Conservation (phyloP, 2,113 vertebrate genomes). For the Datnioides undecimradiatus region DNA sequence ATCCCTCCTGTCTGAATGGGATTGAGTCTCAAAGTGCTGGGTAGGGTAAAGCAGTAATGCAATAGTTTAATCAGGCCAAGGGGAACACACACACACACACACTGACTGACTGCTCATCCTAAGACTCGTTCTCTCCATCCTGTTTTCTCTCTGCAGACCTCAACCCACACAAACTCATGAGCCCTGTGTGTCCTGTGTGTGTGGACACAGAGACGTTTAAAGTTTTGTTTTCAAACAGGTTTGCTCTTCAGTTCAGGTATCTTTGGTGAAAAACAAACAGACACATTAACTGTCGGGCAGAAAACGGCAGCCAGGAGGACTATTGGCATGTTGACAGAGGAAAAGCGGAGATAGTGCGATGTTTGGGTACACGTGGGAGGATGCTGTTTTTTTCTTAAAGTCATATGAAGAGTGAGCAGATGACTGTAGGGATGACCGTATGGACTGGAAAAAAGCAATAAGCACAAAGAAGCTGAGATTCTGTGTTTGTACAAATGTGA, state of each 20-base stretch:
- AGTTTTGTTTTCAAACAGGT: conserved; percentile 27
- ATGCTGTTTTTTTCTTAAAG: neutral
- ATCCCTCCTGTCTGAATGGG: conserved; percentile 48
- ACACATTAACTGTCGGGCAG: neutral
- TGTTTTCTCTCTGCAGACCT: conserved; percentile 63
- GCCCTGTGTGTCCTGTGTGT: conserved; percentile 17
- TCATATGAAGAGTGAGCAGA: conserved; percentile 32
- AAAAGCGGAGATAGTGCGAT: neutral
- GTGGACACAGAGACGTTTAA: conserved; percentile 29
- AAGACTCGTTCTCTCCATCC: conserved; percentile 59
- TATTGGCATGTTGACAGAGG: neutral
- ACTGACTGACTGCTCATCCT: conserved; percentile 37
- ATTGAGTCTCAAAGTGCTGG: conserved; percentile 60
- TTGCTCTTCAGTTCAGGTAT: neutral
- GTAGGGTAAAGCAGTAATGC: conserved; percentile 56
- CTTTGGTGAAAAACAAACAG: conserved; percentile 22
- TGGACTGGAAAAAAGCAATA: conserved; percentile 8
- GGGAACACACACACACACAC: conserved; percentile 41
- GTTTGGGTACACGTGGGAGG: conserved; percentile 32
- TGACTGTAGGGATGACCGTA: conserved; percentile 4
- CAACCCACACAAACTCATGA: conserved; percentile 55
- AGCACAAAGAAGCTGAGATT: neutral
- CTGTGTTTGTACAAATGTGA: neutral
- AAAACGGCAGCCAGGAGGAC: neutral
- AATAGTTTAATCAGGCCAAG: conserved; percentile 68